Evolutionary conservation across 2,113 vertebrate genomes (phyloP), one percentile per base, ranked within the genome.

Genomic region (Cavia aperea): DNA sequence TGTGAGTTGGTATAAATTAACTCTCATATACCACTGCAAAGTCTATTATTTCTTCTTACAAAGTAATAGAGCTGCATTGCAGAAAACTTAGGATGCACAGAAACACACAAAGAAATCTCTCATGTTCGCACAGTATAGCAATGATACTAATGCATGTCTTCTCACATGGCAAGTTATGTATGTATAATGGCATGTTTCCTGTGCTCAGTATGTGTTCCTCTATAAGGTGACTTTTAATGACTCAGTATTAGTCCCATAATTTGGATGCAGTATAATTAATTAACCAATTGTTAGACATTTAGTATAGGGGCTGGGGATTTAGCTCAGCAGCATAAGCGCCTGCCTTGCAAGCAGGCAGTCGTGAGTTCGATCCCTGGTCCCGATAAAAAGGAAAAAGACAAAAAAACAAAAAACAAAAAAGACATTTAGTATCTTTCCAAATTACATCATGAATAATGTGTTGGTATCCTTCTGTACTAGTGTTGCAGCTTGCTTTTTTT

Each of bases 201-300:
- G 5, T 60, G 56, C 65, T 90, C 43, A 14, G 51, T 86, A 66
- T 9, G 60, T 90, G 49, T 33, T 88, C 9, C 85, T 93, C 63
- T 58, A 72, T 1, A 92, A n/a, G 43, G 73, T 39, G 10, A 2
- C 33, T 94, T 91, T 87, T 88, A 79, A 66, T 66, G 51, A 73
- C 2, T 73, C 79, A 78, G 36, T 84, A 66, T 84, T 60, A 58
- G 39, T 63, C 8, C 26, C 15, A 75, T 21, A 6, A 24, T 65
- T 72, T 92, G 62, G 43, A 36, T 65, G 43, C 60, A 62, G 46
- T 70, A 54, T n/a, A 66, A 72, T 91, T 88, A 88, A 87, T 95
- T 83, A 88, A 58, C 54, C 58, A 63, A 58, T 81, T 46, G 36
- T 82, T 81, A 63, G 95, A 68, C 43, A 63, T 29, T 31, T 36